Evolutionary conservation across 2,113 vertebrate genomes (phyloP).

Genomic region (Xenopus tropicalis): DNA sequence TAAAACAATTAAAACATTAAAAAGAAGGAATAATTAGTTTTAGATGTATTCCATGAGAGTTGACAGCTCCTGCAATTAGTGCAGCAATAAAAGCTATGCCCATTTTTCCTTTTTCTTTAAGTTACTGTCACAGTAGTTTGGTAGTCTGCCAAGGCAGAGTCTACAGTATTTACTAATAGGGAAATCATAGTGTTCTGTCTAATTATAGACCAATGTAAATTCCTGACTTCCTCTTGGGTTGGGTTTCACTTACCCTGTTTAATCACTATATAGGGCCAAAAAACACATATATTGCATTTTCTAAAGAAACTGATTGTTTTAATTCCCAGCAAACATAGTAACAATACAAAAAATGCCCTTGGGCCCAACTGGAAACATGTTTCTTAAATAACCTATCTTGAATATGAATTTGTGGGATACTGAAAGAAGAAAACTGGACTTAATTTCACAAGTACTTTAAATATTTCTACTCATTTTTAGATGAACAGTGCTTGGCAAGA

Average conservation of each 20-base stretch:
- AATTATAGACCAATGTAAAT: slow-evolving; percentile 30
- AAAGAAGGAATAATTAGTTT: slow-evolving; percentile 34
- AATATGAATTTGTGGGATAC: no score
- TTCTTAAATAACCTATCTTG: no score
- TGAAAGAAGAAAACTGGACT: no score
- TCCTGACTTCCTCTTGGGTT: slow-evolving; percentile 9
- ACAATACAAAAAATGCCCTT: no score
- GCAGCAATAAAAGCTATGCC: slow-evolving; percentile 28
- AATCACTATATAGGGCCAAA: no score
- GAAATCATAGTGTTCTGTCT: slow-evolving; percentile 40
- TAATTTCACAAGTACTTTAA: no score
- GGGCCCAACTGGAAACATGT: no score
- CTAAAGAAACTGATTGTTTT: no score
- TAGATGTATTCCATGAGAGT: slow-evolving; percentile 21
- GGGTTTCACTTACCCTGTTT: not conserved
- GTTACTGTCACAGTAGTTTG: slow-evolving; percentile 41
- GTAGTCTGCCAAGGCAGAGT: slow-evolving; percentile 33
- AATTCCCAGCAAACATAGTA: no score
- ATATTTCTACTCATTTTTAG: no score
- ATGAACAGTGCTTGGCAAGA: no score
- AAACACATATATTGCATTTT: no score
- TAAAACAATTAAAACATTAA: slow-evolving; percentile 41
- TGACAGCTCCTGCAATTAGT: slow-evolving; percentile 32
- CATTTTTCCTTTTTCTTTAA: slow-evolving; percentile 34
- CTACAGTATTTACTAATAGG: slow-evolving; percentile 41